Percentiles rank a stretch among this genome's conserved stretches.
Evolutionary conservation across 2,113 vertebrate genomes (phyloP).

Genomic region (Semicossyphus pulcher): DNA sequence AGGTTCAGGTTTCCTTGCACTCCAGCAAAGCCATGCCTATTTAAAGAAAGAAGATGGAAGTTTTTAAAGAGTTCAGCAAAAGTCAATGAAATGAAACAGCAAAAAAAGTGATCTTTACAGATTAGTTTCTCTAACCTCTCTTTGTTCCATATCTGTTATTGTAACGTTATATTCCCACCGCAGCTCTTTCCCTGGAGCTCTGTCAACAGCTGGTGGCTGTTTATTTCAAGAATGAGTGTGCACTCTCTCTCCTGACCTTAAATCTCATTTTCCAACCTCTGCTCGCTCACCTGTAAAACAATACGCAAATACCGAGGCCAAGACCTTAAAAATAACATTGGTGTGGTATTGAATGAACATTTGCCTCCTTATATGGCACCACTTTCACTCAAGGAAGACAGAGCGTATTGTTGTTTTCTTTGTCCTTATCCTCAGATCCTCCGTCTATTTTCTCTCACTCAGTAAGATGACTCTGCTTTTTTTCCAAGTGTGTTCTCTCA

Average conservation of each 20-base stretch:
- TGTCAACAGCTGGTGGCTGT: constrained; percentile 46
- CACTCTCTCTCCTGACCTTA: constrained; percentile 69
- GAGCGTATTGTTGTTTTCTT: constrained; percentile 46
- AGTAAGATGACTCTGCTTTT: constrained; percentile 51
- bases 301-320: constrained; percentile 55
- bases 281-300: constrained; percentile 71
- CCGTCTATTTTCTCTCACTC: constrained; percentile 4
- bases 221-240: constrained; percentile 35
- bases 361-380: constrained; percentile 31
- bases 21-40: constrained; percentile 28
- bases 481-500: constrained; percentile 27
- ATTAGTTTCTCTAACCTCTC: constrained; percentile 47
- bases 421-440: constrained; percentile 50
- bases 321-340: constrained; percentile 73
- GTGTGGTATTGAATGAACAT: constrained; percentile 58
- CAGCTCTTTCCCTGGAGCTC: constrained; percentile 34
- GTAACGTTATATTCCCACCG: constrained; percentile 56
- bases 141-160: constrained; percentile 51
- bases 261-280: constrained; percentile 72
- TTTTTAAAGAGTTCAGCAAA: constrained; percentile 45
- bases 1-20: constrained; percentile 52
- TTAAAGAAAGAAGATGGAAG: constrained; percentile 28
- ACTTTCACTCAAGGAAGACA: constrained; percentile 43
- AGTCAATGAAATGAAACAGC: constrained; percentile 57
- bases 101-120: constrained; percentile 54